Base-by-base conservation (phyloP, 2,797 vertebrate species). In the Melanotaenia maccullochi region DNA sequence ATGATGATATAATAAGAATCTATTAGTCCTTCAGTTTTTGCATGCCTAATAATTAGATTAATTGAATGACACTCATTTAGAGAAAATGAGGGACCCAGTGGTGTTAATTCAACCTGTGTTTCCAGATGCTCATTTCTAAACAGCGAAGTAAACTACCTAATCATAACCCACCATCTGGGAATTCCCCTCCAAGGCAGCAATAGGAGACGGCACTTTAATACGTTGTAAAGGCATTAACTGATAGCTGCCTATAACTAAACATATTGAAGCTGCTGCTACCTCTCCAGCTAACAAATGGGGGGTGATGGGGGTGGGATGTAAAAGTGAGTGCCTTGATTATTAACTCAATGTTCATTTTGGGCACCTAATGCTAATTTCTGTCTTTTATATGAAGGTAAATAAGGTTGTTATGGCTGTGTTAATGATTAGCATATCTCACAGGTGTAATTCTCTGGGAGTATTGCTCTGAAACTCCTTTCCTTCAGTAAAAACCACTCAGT, bases 341-440 rank as follows among this genome's bases (percentile, higher is more conserved):
- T 92, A 95, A 93, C 93, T 91, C 89, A 86, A 82, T 65, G 78
- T 93, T 93, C 89, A 92, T 94, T 94, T 93, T 90, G 86, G 79
- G 81, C 69, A 89, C 84, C 86, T 92, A 90, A 94, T 94, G 93
- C 93, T 93, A 95, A 95, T 95, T 94, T 90, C 84, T 82, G 85
- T 87, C 89, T 95, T 93, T 91, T 92, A 92, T 93, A 93, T 91
- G 89, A 94, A 94, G 93, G 94, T 94, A 95, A 95, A 95, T 95
- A 95, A 94, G 94, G 93, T 94, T 92, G 93, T 94, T 93, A 94
- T 84, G 84, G 86, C 83, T 77, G 81, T 85, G 85, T 86, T 90
- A 87, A 89, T 87, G 84, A 95, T 95, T 93, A 93, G 92, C 94
- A 94, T 94, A 93, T 93, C 92, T 94, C 93, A 91, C 94, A 94